Percentiles rank a stretch among this genome's conserved stretches.
Evolutionary conservation across 2,888 invertebrate genomes (phyloP).

Genomic region (Anthrax anthrax): DNA sequence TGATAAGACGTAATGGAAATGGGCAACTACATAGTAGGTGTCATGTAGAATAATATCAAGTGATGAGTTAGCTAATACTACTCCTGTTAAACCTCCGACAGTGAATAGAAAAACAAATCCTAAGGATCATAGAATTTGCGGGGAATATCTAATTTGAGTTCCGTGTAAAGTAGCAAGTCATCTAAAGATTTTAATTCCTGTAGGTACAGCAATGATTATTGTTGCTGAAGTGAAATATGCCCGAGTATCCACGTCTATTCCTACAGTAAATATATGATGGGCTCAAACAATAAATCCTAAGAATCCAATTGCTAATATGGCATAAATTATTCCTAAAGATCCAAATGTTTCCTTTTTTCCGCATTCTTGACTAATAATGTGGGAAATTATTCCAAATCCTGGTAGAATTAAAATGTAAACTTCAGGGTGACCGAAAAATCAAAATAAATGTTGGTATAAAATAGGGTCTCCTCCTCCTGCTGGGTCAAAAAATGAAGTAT

Average conservation of each 20-base stretch:
- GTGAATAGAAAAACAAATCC: constrained; percentile 70
- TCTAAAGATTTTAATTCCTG: constrained; percentile 72
- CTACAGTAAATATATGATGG: constrained; percentile 74
- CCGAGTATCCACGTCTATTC: constrained; percentile 70
- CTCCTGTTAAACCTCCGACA: constrained; percentile 54
- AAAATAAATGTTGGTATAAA: constrained; percentile 71
- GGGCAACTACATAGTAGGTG: constrained; percentile 73
- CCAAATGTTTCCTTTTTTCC: constrained; percentile 64
- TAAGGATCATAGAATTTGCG: constrained; percentile 49
- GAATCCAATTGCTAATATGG: constrained; percentile 68
- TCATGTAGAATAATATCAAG: constrained; percentile 66
- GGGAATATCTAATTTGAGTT: constrained; percentile 42
- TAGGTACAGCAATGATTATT: constrained; percentile 76
- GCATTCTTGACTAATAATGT: constrained; percentile 60
- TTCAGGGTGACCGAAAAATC: constrained; percentile 80
- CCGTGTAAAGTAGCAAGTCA: constrained; percentile 59
- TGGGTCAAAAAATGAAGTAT: constrained; percentile 70
- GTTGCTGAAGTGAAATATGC: constrained; percentile 74
- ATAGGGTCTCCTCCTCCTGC: constrained; percentile 68
- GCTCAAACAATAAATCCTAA: constrained; percentile 75
- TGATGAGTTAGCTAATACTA: constrained; percentile 53
- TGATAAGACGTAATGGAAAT: constrained; percentile 68
- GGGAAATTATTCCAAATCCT: constrained; percentile 68
- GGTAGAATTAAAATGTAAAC: constrained; percentile 77
- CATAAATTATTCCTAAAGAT: constrained; percentile 61